Base-by-base conservation (phyloP, 2,888 invertebrate genomes). In the Papilio protenor region DNA sequence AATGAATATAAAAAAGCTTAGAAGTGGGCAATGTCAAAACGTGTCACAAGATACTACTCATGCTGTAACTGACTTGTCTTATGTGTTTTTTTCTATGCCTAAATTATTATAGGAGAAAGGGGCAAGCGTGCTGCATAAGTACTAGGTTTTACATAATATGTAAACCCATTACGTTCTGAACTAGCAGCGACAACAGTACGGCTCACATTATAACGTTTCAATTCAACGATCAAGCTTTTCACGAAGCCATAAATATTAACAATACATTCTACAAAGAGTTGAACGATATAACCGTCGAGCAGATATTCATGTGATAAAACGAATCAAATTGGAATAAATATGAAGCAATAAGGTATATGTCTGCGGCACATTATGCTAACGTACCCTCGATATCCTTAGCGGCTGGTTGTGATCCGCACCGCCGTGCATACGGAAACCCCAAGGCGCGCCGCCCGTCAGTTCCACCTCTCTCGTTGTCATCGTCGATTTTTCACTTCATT, bases 361-460 rank as follows among this genome's bases (percentile, higher is more conserved):
- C 69, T 61, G 55, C 64, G 74, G 21, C 40, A 21, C 64, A 77
- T 75, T 73, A 74, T 74, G 71, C 71, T 81, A 83, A 95, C 96
- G 95, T 93, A 97, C 97, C 96, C 97, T 96, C 76, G 97, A 97
- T 91, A 98, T 97, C 90, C 96, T 96, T 80, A 98, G 95, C 79
- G 97, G 97, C 90, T 97, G 97, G 88, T 96, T 96, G 85, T 96
- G 96, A 92, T 98, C 98, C 85, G 95, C 96, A 81, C 98, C 98
- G 82, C 98, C 98, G 91, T 97, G 97, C 96, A 98, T 97, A 83
- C 98, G 96, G 94, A 98, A 98, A 87, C 98, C 98, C 98, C 98
- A 98, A 84, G 98, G 98, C 89, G 97, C 96, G 81, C 98, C 98
- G 84, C 98, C 98, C 88, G 96, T 95, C 89, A 98, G 95, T 88